phyloP scores from a whole-genome alignment of 2,888 invertebrate genomes.

The Abscondita cerata region DNA sequence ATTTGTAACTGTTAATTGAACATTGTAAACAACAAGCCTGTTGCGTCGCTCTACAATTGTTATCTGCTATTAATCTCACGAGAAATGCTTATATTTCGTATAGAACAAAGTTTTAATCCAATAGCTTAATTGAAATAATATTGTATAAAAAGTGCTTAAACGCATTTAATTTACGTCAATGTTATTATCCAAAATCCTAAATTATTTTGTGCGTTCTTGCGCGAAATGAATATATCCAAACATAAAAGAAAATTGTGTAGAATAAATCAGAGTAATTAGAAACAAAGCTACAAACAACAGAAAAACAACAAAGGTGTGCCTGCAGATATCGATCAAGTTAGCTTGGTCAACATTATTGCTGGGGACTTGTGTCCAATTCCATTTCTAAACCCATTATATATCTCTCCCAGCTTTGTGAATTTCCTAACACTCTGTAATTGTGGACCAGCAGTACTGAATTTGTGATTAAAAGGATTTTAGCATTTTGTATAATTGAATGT shows the following conservation, averaged over 20 bases:
- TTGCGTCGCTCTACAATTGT: no score
- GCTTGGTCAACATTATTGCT: conserved; percentile 24
- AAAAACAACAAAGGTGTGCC: conserved; percentile 31
- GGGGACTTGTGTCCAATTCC: conserved; percentile 35
- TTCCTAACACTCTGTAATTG: conserved; percentile 46
- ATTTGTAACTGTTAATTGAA: no score
- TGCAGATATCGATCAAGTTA: conserved; percentile 29
- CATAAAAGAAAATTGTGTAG: conserved; percentile 2
- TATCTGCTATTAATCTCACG: no score
- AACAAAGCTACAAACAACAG: conserved; percentile 18
- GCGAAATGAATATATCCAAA: not conserved
- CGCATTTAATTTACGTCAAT: conserved; percentile 1
- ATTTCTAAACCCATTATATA: conserved; percentile 34
- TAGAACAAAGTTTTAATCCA: no score
- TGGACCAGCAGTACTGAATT: conserved; percentile 44
- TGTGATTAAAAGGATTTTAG: conserved; percentile 50
- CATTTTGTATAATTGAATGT: conserved; percentile 49
- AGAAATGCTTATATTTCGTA: no score
- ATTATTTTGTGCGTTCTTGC: conserved; percentile 3
- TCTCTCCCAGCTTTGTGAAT: conserved; percentile 43
- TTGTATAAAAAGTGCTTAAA: not conserved
- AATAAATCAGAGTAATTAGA: conserved; percentile 8
- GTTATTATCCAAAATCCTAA: not conserved
- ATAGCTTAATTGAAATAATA: no score
- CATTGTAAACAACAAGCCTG: no score